Evolutionary conservation across 2,797 vertebrate species (phyloP), one percentile per base, ranked within the genome.

Genomic region (Allochrocebus solatus): DNA sequence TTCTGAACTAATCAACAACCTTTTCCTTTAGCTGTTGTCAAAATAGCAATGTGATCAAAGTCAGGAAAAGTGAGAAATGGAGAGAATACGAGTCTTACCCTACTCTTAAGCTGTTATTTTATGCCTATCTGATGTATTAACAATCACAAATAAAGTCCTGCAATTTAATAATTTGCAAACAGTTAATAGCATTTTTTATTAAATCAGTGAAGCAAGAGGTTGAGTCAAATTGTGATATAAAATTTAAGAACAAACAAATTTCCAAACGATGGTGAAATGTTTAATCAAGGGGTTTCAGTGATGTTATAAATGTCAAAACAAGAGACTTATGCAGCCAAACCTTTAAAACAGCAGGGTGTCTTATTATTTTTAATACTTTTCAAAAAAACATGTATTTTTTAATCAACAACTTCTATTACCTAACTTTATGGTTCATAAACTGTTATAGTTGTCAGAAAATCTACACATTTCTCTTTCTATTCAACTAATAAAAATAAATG

Each of bases 401-500:
- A 97, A 96, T 96, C 86, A 97, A 97, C 88, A 97, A 67, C 36
- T 97, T 97, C 76, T 92, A 97, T 97, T 97, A 97, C 76, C 95
- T 96, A 94, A 95, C 79, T 97, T 97, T 97, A 97, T 90, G 95
- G 89, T 67, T 97, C 96, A 94, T 94, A 95, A 97, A 98, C 94
- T 92, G 61, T 96, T 95, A 96, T 86, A 88, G 95, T 92, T 94
- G 33, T 93, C 87, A 97, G 81, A 87, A 67, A 83, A 46, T 14
- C 74, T 94, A 78, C 81, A 81, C 1, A 2, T 84, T 50, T 94
- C 89, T 96, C 70, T 93, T 93, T 97, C 41, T 96, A 95, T 19
- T 24, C 93, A 96, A 84, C 39, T 98, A 97, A 98, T 97, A 98
- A 97, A 98, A 98, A 82, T 95, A 96, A 97, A 97, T 95, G 87